Evolutionary conservation across 2,888 invertebrate genomes (phyloP), one percentile per base, ranked within the genome.

Genomic region (Nebria salina): DNA sequence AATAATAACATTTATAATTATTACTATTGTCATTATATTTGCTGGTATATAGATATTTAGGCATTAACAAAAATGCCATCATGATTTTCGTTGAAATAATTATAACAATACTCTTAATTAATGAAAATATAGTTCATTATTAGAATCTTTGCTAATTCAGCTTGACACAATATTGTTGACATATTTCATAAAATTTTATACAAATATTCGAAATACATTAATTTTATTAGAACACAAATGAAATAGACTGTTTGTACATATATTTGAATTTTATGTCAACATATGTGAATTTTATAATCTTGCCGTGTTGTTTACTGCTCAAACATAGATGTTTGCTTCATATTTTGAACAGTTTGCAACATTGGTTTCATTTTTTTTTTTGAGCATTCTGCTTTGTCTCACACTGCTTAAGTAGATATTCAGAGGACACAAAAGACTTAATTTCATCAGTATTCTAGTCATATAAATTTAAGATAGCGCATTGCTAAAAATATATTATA

Each of bases 381-480:
- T 20, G 73, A 80, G 81, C 76, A 76, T 73, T 81, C 75, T 84
- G 83, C 83, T 84, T 84, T 84, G 83, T 83, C 83, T 84, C 75
- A 82, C 83, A 83, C 81, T 82, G 83, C 26, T 83, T 83, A 80
- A 77, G 82, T 85, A 85, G 83, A 84, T 83, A 84, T 84, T 83
- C 83, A 81, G 70, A 82, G 82, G 83, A 84, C 83, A 84, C 83
- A 85, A 85, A 86, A 86, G 86, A 86, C 86, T 86, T 86, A 86
- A 85, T 85, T 85, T 86, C 84, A 86, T 85, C 86, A 86, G 86
- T 86, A 86, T 86, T 86, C 86, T 86, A 86, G 86, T 86, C 86
- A 86, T 79, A 79, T 85, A 86, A 86, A 85, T 82, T 85, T 84
- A 85, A 83, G 73, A 84, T 84, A 85, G 83, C 80, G 77, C 81